A percentile compares a stretch with the other conserved stretches of the same genome.
These are phyloP conservation scores for Irena cyanogastra DNA, from an alignment of 2,113 vertebrate genomes.

Conservation along the genomic window DNA sequence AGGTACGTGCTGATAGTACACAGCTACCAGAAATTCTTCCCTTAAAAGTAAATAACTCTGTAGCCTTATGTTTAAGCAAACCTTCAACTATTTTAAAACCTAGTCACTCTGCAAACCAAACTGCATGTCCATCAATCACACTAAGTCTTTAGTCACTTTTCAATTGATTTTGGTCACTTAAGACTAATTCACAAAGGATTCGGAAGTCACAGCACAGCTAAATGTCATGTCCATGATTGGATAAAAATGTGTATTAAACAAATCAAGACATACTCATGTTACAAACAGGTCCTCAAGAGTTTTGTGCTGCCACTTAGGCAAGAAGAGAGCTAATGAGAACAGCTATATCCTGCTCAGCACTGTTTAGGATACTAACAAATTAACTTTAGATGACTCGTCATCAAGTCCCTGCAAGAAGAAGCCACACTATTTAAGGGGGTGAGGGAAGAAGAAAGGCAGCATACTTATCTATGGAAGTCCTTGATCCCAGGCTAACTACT, in stretches of 20 bases:
- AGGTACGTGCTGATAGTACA: not conserved
- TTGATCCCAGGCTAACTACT: not conserved
- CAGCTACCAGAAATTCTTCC: not conserved
- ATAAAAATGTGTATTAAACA: slow-evolving; percentile 26
- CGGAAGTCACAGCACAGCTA: not conserved
- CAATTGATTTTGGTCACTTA: slow-evolving; percentile 20
- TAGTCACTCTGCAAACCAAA: not conserved
- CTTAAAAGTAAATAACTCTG: not conserved
- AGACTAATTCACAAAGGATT: slow-evolving; percentile 5
- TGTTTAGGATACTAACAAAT: not conserved
- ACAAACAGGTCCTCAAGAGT: not conserved
- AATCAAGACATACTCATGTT: not conserved
- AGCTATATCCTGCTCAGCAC: not conserved
- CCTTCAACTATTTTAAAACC: slow-evolving; percentile 1
- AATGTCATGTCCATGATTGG: not conserved
- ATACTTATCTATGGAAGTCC: not conserved
- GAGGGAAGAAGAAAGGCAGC: not conserved
- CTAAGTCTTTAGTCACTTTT: not conserved
- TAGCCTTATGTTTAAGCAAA: not conserved
- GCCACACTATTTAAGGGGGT: not conserved
- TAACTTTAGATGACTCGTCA: not conserved
- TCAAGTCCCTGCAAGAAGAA: not conserved
- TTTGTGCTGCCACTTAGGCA: not conserved
- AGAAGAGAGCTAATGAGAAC: slow-evolving; percentile 5
- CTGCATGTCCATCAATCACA: not conserved